Conservation (phyloP, 2,797 vertebrate genomes). For the Taenioides sp. region DNA sequence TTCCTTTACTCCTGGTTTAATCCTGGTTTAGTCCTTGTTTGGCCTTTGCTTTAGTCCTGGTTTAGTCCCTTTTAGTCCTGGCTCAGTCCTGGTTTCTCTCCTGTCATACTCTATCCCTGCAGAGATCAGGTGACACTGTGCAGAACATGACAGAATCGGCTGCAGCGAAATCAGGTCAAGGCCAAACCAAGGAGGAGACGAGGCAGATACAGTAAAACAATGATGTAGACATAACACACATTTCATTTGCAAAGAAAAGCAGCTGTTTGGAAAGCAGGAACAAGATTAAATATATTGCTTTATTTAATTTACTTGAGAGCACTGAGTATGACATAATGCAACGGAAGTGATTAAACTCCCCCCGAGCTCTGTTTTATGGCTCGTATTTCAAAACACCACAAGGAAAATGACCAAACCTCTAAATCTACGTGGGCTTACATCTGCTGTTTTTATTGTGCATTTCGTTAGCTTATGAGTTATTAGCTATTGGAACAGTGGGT, state of each 20-base stretch:
- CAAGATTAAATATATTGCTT: constrained; percentile 11
- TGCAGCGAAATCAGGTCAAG: constrained; percentile 22
- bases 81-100: not conserved
- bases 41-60: too few relatives aligned
- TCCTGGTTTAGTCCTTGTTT: too few relatives aligned
- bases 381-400: not conserved
- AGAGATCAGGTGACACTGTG: constrained; percentile 87
- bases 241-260: constrained; percentile 21
- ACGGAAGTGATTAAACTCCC: not conserved
- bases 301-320: constrained; percentile 14
- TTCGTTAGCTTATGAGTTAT: not conserved
- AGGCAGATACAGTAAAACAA: constrained; percentile 16
- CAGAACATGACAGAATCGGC: constrained; percentile 29
- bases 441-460: not conserved
- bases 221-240: constrained; percentile 14
- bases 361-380: not conserved
- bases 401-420: not conserved
- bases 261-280: constrained; percentile 13
- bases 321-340: constrained; percentile 22
- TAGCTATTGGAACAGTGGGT: not conserved
- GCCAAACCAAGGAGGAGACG: constrained; percentile 36
- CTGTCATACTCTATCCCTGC: constrained; percentile 82
- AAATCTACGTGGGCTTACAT: not conserved
- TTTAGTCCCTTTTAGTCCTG: not conserved
- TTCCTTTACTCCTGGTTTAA: too few relatives aligned